These are phyloP conservation scores for Drosophila eugracilis DNA, from an alignment of 1,140 invertebrate genomes.

Conservation along the genomic window DNA sequence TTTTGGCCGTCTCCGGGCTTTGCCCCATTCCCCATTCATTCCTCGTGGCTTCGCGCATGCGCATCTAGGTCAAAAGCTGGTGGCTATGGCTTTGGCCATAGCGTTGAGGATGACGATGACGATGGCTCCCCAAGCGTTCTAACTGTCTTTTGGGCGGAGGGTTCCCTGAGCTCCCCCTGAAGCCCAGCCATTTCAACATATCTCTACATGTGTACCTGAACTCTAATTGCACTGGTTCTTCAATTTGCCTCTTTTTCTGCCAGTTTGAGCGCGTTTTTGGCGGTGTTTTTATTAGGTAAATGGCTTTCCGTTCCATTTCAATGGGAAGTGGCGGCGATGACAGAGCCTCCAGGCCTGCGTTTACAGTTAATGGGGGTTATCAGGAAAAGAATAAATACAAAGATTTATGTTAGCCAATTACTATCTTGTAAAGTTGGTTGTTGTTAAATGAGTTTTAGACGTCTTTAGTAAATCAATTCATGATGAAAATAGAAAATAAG, in stretches of 20 bases:
- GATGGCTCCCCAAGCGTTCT: slow-evolving; percentile 57
- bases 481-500: neutral
- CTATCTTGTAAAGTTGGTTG: too few relatives aligned
- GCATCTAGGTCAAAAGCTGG: slow-evolving; percentile 71
- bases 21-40: neutral
- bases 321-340: slow-evolving; percentile 36
- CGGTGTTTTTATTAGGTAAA: slow-evolving; percentile 50
- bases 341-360: slow-evolving; percentile 6
- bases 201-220: neutral
- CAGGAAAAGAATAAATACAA: slow-evolving; percentile 1
- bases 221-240: slow-evolving; percentile 41
- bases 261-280: slow-evolving; percentile 41
- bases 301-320: slow-evolving; percentile 51
- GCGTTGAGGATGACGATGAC: slow-evolving; percentile 54
- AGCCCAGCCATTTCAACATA: slow-evolving; percentile 9
- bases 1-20: slow-evolving; percentile 27
- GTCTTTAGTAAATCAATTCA: too few relatives aligned
- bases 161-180: slow-evolving; percentile 16
- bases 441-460: too few relatives aligned
- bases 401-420: slow-evolving; percentile 8
- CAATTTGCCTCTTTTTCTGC: slow-evolving; percentile 48
- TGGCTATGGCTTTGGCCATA: slow-evolving; percentile 46
- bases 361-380: slow-evolving; percentile 10
- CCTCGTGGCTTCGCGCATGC: slow-evolving; percentile 49
- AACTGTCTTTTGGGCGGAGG: slow-evolving; percentile 43